Conservation (phyloP, 2,113 vertebrate genomes). For the Strigops habroptila region DNA sequence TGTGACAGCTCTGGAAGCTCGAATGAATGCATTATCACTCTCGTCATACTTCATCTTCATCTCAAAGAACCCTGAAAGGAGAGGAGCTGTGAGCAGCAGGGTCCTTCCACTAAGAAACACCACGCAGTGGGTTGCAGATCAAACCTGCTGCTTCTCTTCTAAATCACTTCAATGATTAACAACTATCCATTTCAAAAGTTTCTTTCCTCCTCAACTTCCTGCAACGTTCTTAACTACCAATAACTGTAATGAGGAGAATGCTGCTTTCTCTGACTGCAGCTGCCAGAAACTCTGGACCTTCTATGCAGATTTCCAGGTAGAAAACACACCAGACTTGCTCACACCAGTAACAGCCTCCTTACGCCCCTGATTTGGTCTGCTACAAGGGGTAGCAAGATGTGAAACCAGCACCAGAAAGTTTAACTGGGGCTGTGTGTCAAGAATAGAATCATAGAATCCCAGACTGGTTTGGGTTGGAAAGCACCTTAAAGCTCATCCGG, state of each 20-base stretch:
- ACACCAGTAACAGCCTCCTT: not conserved
- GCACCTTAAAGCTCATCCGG: not conserved
- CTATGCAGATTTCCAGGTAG: not conserved
- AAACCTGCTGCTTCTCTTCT: not conserved
- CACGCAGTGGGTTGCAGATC: not conserved
- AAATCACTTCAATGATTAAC: not conserved
- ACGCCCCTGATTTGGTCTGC: not conserved
- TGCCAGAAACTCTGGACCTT: not conserved
- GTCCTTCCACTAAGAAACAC: not conserved
- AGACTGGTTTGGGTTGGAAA: not conserved
- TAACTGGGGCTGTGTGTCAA: not conserved
- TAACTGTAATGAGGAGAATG: not conserved
- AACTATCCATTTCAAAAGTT: not conserved
- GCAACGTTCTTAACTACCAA: not conserved
- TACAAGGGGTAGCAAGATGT: not conserved
- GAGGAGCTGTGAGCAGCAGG: not conserved
- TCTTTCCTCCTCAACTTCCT: not conserved
- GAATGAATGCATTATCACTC: slow-evolving; percentile 89
- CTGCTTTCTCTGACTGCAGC: not conserved
- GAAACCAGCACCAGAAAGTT: not conserved
- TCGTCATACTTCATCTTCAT: slow-evolving; percentile 99
- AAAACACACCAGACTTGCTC: not conserved
- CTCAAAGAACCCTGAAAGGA: slow-evolving; percentile 88
- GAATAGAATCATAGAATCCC: not conserved
- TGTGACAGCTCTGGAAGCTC: slow-evolving; percentile 87